Evolutionary conservation across 2,888 invertebrate species (phyloP), one percentile per base, ranked within the genome.

Genomic region (Dryomyza anilis): DNA sequence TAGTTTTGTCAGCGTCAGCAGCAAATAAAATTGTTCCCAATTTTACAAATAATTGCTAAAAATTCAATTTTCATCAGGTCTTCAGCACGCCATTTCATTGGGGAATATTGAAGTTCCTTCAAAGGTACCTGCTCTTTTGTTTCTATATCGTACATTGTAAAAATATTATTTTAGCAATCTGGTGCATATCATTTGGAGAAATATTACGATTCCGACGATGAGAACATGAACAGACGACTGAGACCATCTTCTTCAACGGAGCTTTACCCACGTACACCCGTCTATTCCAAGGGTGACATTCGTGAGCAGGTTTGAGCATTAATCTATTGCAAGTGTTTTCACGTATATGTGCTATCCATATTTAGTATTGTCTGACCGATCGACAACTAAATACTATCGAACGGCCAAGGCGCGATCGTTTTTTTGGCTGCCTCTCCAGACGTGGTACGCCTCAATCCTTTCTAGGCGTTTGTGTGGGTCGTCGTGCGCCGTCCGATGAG

Each of bases 401-500:
- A 76, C 85, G 85, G 75, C 79, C 84, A 14, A 73, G 85, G 69
- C 80, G 86, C 66, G 83, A 85, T 75, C 80, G 91, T 76, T 90
- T 94, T 81, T 94, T 95, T 84, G 94, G 95, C 73, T 95, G 95
- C 82, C 87, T 95, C 75, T 93, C 94, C 56, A 76, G 82, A 8
- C 78, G 86, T 46, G 70, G 68, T 66, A 75, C 79, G 7, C 78
- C 76, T n/a, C 81, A 79, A 80, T 91, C 92, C 72, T 89, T 94
- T 77, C 85, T 95, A 77, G 94, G 94, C 75, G 93, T 93, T 69
- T 95, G 94, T 84, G 93, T 94, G 74, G 89, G 93, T 70, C 88
- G 92, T 78, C 89, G 93, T 78, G 91, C 91, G 73, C 93, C 94
- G 73, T 94, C 94, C 73, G 94, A 95, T 84, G 94, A 95, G 85